Conservation (phyloP, 1,140 invertebrate species). For the Colletes latitarsis region DNA sequence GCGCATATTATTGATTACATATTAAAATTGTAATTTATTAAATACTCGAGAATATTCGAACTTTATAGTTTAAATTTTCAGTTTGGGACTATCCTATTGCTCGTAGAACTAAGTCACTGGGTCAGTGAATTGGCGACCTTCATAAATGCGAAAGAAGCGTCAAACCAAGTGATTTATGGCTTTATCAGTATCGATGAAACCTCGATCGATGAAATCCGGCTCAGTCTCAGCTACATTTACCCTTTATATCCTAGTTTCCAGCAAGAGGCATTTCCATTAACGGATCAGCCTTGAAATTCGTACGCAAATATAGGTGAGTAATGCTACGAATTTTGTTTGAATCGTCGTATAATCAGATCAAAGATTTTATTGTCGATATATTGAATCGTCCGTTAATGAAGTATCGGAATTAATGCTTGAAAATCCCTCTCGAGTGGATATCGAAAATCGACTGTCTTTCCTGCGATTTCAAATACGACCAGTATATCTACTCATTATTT, state of each 20-base stretch:
- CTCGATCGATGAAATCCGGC: neutral
- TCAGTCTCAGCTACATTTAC: conserved; percentile 11
- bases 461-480: neutral
- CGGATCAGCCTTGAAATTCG: neutral
- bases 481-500: neutral
- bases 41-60: no score
- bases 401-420: neutral
- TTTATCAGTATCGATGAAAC: conserved; percentile 5
- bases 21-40: no score
- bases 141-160: neutral
- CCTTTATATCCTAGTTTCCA: neutral
- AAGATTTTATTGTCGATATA: no score
- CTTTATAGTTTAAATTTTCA: neutral
- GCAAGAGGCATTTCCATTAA: neutral
- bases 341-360: no score
- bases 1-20: no score
- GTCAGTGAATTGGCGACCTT: neutral
- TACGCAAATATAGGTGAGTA: neutral
- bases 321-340: neutral
- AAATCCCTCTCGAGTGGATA: neutral
- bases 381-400: neutral
- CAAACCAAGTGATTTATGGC: conserved; percentile 18
- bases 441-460: neutral
- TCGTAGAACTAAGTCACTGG: neutral
- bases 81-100: neutral